Conservation (phyloP, 2,888 invertebrate genomes). For the Rhamnusium bicolor region DNA sequence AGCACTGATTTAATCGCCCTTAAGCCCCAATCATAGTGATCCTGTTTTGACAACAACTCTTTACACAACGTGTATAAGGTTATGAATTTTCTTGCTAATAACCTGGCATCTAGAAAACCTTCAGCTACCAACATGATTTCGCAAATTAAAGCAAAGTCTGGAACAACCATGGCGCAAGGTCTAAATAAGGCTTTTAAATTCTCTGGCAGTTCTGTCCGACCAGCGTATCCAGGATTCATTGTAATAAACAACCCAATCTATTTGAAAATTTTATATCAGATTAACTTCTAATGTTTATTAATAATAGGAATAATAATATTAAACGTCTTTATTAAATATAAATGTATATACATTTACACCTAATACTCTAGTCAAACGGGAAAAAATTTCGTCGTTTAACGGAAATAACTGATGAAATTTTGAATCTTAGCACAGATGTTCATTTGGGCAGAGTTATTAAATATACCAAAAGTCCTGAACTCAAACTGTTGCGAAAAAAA, state of each 20-base stretch:
- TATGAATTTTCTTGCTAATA: constrained; percentile 94
- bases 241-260: constrained; percentile 92
- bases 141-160: constrained; percentile 95
- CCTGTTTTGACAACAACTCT: constrained; percentile 93
- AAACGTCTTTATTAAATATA: no score
- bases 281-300: no score
- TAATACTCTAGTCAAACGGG: no score
- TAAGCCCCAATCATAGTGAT: constrained; percentile 98
- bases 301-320: no score
- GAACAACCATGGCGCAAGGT: constrained; percentile 98
- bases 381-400: no score
- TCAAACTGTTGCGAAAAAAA: no score
- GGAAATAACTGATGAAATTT: no score
- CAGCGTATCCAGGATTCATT: constrained; percentile 97
- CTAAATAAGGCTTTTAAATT: constrained; percentile 83
- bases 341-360: no score
- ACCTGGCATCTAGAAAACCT: constrained; percentile 86
- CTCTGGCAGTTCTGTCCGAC: constrained; percentile 90
- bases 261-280: constrained; percentile 28
- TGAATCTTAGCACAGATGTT: no score
- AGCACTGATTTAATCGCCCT: constrained; percentile 96
- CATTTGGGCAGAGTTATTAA: no score
- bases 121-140: constrained; percentile 98
- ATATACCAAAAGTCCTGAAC: no score
- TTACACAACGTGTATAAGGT: constrained; percentile 92